These are phyloP conservation scores for Chelidonichthys spinosus DNA, from an alignment of 2,797 vertebrate species.

Conservation along the genomic window DNA sequence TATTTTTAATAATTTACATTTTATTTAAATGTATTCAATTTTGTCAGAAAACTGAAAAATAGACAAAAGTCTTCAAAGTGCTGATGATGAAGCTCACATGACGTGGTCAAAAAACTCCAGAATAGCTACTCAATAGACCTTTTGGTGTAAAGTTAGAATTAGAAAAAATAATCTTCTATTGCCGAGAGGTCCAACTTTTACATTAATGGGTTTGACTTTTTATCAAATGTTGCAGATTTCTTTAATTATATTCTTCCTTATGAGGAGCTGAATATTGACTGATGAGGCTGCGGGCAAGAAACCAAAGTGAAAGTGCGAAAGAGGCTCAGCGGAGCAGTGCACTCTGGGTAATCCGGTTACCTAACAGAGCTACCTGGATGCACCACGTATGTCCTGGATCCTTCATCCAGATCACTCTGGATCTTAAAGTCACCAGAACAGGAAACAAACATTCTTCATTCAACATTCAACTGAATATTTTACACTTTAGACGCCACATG, in stretches of 20 bases:
- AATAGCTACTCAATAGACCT: background rate
- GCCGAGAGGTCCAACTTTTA: background rate
- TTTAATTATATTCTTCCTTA: background rate
- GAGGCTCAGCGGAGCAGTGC: constrained; percentile 29
- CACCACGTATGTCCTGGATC: constrained; percentile 6
- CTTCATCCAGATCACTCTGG: constrained; percentile 28
- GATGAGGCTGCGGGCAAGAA: background rate
- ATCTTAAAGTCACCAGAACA: constrained; percentile 4
- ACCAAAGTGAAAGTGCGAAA: constrained; percentile 45
- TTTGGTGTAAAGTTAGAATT: background rate
- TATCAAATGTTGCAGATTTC: background rate
- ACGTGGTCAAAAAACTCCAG: background rate
- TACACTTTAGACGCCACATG: fast-evolving
- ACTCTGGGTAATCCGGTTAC: constrained; percentile 69
- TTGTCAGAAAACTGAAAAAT: background rate
- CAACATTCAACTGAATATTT: background rate
- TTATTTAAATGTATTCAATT: background rate
- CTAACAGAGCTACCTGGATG: constrained; percentile 43
- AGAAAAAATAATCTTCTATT: background rate
- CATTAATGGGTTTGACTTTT: background rate
- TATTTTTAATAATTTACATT: background rate
- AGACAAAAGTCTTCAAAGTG: background rate
- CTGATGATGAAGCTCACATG: background rate
- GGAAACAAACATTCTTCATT: background rate
- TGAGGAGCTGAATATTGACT: background rate